These are phyloP conservation scores for Embidobia sp. DNA, from an alignment of 2,888 invertebrate genomes.

Conservation along the genomic window DNA sequence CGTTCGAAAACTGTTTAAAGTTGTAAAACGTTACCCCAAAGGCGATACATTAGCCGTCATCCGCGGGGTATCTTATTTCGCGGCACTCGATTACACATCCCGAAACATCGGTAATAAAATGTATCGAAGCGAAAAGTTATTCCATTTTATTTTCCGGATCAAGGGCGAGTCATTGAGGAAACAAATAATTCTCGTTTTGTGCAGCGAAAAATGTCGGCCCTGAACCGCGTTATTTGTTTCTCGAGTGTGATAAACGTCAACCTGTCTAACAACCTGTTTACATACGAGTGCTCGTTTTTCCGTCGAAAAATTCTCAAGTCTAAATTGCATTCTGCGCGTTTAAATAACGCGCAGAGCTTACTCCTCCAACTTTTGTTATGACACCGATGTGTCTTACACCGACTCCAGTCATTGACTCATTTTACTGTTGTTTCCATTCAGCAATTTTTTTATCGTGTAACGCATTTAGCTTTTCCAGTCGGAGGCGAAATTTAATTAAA, in stretches of 20 bases:
- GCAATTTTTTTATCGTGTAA: no score
- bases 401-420: no score
- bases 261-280: constrained; percentile 66
- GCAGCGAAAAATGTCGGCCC: constrained; percentile 48
- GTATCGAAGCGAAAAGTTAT: constrained; percentile 20
- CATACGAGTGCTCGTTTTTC: constrained; percentile 65
- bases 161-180: constrained; percentile 32
- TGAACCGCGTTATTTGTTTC: constrained; percentile 60
- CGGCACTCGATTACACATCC: no score
- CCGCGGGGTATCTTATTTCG: no score
- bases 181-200: constrained; percentile 52
- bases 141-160: constrained; percentile 26
- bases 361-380: no score
- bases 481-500: no score
- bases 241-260: constrained; percentile 56
- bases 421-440: no score
- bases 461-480: no score
- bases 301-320: constrained; percentile 65
- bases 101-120: constrained; percentile 19
- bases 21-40: no score
- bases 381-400: no score
- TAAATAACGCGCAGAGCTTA: constrained; percentile 56
- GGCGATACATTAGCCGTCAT: no score
- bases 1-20: no score
- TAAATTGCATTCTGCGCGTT: constrained; percentile 66